phyloP scores from a whole-genome alignment of 2,113 vertebrate species.

The Rhabdomys dilectus region DNA sequence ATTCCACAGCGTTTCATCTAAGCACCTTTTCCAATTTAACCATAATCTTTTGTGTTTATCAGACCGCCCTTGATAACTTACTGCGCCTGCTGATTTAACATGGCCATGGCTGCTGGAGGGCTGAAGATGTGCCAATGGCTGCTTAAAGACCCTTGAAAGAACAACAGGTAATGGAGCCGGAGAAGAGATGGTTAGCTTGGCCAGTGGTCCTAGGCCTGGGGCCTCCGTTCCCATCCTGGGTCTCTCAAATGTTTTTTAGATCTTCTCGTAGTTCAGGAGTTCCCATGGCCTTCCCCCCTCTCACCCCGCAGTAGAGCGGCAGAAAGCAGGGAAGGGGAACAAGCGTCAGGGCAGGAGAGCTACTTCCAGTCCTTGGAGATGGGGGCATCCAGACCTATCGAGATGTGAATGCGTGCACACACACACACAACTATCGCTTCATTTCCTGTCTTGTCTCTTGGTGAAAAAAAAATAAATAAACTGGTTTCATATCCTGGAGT shows the following conservation, averaged over 20 bases:
- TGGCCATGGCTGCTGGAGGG: not conserved
- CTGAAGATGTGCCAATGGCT: not conserved
- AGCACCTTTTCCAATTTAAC: not conserved
- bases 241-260: not conserved
- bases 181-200: not conserved
- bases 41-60: not conserved
- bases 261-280: not conserved
- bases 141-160: not conserved
- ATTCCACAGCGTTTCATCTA: not conserved
- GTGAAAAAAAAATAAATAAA: not conserved
- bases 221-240: not conserved
- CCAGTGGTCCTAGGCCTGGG: not conserved
- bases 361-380: not conserved
- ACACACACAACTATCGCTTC: not conserved
- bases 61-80: not conserved
- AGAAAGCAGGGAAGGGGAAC: not conserved
- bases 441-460: not conserved
- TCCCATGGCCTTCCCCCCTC: not conserved
- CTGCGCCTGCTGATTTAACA: not conserved
- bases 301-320: not conserved
- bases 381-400: not conserved
- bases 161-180: fast-evolving
- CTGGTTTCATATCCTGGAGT: not conserved
- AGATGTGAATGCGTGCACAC: not conserved
- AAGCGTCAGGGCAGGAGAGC: not conserved